Base-by-base conservation (phyloP, 2,888 invertebrate genomes). In the Pristionchus fissidentatus region DNA sequence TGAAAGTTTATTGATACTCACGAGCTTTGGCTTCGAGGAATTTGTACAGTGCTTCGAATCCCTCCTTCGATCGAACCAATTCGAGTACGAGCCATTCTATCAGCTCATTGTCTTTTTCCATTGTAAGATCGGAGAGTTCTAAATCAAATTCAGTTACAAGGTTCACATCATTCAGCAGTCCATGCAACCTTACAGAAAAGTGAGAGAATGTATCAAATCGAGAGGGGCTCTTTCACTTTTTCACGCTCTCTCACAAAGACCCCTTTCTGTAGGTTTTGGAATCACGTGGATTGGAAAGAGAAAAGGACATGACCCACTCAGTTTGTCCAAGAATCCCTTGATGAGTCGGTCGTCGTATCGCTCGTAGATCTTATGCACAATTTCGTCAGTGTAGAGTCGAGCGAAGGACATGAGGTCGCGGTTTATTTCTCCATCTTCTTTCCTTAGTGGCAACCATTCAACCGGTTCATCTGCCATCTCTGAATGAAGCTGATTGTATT, bases 341-440 rank as follows among this genome's bases (percentile, higher is more conserved):
- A 77, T 29, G 35, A 41, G 46, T 22, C 32, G 19, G 15, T 46
- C 32, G 32, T 32, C 19, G 32, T 32, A 77, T 29, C 1, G 22
- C 3, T 29, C 46, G 19, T n/a, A 10, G 8, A 77, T 19, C 13
- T 29, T 46, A 3, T 1, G 7, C 8, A 77, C 49, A 19, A 79
- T 57, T 26, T 79, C 79, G 57, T 57, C 57, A 38, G 29, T 15
- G 22, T 79, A 52, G 55, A 79, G 79, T 5, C 32, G 55, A 0
- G 52, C 49, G 19, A 57, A 57, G 3, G 41, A 57, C 79, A 79
- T 79, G n/a, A 79, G 35, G 3, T 77, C 75, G 13, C 29, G 5
- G 32, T 77, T 77, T 22, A 77, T 49, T 7, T 49, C 41, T 15
- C 38, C 79, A 79, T 79, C 38, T n/a, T n/a, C n/a, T 29, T 41